These are phyloP conservation scores for Amphipoea oculea DNA, from an alignment of 2,888 invertebrate species.

Conservation along the genomic window DNA sequence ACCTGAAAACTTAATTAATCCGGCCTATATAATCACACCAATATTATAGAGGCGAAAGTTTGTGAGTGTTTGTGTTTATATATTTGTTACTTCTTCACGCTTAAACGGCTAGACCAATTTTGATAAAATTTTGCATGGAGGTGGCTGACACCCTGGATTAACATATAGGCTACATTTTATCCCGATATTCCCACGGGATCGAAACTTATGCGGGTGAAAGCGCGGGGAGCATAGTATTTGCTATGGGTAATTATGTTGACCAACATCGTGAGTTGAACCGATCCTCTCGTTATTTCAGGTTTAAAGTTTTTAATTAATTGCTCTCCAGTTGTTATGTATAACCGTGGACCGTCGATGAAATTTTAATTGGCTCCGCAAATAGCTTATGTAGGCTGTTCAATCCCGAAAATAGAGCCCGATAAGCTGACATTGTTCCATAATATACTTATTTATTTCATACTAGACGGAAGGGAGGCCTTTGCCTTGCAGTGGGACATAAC, in stretches of 20 bases:
- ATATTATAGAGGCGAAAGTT: too few species aligned
- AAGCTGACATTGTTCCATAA: background rate
- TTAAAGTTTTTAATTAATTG: constrained; percentile 43
- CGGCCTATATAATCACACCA: too few species aligned
- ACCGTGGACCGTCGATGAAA: constrained; percentile 9
- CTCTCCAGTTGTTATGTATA: constrained; percentile 11
- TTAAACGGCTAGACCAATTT: too few species aligned
- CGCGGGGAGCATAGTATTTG: background rate
- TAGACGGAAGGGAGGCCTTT: too few species aligned
- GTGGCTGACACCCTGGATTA: too few species aligned
- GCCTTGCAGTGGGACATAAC: too few species aligned
- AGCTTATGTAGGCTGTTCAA: background rate
- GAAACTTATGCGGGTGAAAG: too few species aligned
- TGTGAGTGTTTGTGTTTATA: too few species aligned
- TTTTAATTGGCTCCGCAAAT: constrained; percentile 31
- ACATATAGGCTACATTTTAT: too few species aligned
- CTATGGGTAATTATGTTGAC: constrained; percentile 1
- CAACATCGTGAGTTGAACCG: constrained; percentile 2
- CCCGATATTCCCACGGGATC: too few species aligned
- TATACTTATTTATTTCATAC: background rate
- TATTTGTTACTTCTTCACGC: too few species aligned
- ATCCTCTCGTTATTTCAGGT: background rate
- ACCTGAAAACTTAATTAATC: background rate
- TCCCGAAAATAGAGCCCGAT: background rate
- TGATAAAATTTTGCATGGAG: too few species aligned